These are phyloP conservation scores for Ahaetulla prasina DNA, from an alignment of 2,113 vertebrate genomes.

Conservation along the genomic window DNA sequence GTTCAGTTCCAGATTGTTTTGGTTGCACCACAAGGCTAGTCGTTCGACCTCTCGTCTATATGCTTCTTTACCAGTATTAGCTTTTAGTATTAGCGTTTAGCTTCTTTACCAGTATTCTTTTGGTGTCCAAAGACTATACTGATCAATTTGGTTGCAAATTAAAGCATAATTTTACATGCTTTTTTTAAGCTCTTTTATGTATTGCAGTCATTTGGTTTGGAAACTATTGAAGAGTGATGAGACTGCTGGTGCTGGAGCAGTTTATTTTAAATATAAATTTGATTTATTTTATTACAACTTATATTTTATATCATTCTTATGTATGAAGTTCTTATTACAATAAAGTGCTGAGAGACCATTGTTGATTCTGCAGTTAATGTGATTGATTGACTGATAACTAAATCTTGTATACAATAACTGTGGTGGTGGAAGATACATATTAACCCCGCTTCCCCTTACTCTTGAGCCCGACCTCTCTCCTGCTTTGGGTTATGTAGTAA, in stretches of 20 bases:
- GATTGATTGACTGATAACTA: neutral
- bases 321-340: neutral
- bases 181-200: neutral
- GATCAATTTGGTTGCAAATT: neutral
- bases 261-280: neutral
- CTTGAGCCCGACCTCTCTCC: neutral
- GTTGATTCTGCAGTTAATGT: neutral
- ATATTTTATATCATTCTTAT: neutral
- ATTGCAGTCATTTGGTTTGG: neutral
- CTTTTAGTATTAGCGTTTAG: no score
- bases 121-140: neutral
- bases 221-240: neutral
- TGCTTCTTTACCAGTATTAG: no score
- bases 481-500: neutral
- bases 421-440: neutral
- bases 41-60: no score
- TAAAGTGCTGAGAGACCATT: neutral
- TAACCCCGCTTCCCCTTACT: neutral
- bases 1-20: no score
- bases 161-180: neutral
- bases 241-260: neutral
- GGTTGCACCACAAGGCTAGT: no score
- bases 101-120: neutral
- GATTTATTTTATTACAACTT: neutral
- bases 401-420: neutral